Conservation (phyloP, 30 jellyfish, hydroid and myxozoan genomes). For the Mastigias papua region DNA sequence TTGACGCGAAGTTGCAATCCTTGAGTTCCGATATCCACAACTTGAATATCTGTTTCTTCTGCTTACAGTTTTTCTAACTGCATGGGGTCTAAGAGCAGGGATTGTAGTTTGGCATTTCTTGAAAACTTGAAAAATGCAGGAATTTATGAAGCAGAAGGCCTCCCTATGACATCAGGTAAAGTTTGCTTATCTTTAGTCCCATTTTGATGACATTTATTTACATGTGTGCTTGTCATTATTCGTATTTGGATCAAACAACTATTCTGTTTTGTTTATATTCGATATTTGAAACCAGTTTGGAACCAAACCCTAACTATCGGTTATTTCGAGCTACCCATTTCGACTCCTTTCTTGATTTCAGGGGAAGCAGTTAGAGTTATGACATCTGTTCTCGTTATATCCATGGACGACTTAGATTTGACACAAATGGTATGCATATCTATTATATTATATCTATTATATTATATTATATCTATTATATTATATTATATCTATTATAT, state of each 20-base stretch:
- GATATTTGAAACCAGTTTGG: no score
- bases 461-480: no score
- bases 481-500: no score
- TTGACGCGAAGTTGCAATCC: no score
- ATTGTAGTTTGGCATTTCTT: not conserved
- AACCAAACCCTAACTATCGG: no score
- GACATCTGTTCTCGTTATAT: conserved; percentile 54
- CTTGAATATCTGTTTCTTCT: not conserved
- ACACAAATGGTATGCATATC: conserved; percentile 68
- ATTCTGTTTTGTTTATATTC: no score
- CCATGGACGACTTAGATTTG: conserved; percentile 82
- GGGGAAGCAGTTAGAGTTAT: conserved; percentile 63
- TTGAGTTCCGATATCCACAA: no score
- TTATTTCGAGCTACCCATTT: no score
- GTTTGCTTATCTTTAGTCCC: not conserved
- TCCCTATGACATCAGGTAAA: not conserved
- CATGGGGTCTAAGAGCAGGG: not conserved
- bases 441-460: no score
- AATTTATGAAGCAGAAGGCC: not conserved
- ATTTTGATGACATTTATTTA: no score
- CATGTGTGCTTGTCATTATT: no score
- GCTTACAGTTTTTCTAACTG: not conserved
- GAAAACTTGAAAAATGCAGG: not conserved
- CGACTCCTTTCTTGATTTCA: not conserved
- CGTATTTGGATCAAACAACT: no score